Conservation (phyloP, 2,797 vertebrate genomes). For the Simalia tracyae region DNA sequence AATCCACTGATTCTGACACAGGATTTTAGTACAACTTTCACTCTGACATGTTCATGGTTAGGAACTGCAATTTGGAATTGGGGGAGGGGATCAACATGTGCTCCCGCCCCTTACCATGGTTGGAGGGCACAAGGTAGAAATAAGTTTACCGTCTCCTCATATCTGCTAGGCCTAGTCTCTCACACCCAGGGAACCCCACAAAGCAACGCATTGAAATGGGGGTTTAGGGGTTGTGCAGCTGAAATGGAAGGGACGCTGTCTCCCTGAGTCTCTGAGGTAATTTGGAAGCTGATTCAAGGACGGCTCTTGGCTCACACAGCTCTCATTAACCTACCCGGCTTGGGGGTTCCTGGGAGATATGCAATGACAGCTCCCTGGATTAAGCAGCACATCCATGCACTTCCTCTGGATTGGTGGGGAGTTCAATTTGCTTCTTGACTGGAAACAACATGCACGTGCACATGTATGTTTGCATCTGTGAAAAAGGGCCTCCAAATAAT, state of each 20-base stretch:
- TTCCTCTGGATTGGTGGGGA: neutral
- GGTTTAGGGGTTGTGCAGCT: neutral
- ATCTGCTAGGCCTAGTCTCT: neutral
- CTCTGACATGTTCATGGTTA: neutral
- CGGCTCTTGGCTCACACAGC: neutral
- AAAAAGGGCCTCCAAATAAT: neutral
- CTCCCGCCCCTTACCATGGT: too few relatives aligned
- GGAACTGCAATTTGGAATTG: neutral
- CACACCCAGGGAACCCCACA: neutral
- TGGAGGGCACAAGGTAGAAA: too few relatives aligned
- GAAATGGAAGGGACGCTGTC: neutral
- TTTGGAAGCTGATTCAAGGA: slow-evolving; percentile 30
- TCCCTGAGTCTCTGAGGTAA: slow-evolving; percentile 25
- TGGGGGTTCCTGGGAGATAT: neutral
- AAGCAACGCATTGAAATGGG: neutral
- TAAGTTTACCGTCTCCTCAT: neutral
- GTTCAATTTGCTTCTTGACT: slow-evolving; percentile 15
- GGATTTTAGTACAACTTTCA: neutral
- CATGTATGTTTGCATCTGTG: neutral
- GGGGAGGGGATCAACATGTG: neutral
- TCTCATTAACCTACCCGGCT: slow-evolving; percentile 21
- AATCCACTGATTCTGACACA: neutral
- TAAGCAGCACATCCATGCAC: neutral
- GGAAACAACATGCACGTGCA: neutral
- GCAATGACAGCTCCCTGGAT: slow-evolving; percentile 15